Evolutionary conservation across 2,888 invertebrate species (phyloP).

Genomic region (Platycheirus rosarum): DNA sequence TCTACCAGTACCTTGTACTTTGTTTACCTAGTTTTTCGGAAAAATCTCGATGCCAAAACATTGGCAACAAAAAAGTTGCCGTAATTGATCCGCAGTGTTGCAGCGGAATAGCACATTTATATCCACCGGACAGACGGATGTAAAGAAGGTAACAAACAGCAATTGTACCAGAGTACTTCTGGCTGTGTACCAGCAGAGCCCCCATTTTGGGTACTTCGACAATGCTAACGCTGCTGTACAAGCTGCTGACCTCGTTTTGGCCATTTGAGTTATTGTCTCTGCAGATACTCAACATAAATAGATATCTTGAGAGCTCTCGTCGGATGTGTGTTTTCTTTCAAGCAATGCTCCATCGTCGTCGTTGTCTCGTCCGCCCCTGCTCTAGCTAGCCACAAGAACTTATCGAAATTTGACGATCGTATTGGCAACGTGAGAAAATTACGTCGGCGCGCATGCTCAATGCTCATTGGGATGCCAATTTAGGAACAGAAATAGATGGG

Average conservation of each 20-base stretch:
- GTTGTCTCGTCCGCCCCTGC: slow-evolving; percentile 53
- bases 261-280: slow-evolving; percentile 73
- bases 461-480: slow-evolving; percentile 70
- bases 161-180: slow-evolving; percentile 5
- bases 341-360: too few relatives aligned
- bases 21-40: slow-evolving; percentile 51
- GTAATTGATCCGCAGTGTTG: slow-evolving; percentile 67
- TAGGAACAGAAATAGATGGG: slow-evolving; percentile 53
- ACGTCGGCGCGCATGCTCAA: slow-evolving; percentile 48
- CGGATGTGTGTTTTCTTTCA: slow-evolving; percentile 69
- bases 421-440: slow-evolving; percentile 73
- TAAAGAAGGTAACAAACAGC: slow-evolving; percentile 47
- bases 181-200: slow-evolving; percentile 15
- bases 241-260: slow-evolving; percentile 64
- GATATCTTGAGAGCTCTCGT: slow-evolving; percentile 46
- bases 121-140: slow-evolving; percentile 61
- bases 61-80: slow-evolving; percentile 59
- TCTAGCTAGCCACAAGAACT: slow-evolving; percentile 49
- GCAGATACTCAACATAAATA: slow-evolving; percentile 70
- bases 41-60: slow-evolving; percentile 34
- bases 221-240: neutral
- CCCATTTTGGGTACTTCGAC: slow-evolving; percentile 43
- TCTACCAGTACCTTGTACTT: slow-evolving; percentile 51
- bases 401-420: slow-evolving; percentile 74
- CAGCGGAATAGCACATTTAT: slow-evolving; percentile 46